These are phyloP conservation scores for Microtus richardsoni DNA, from an alignment of 2,113 vertebrate genomes.

Conservation along the genomic window DNA sequence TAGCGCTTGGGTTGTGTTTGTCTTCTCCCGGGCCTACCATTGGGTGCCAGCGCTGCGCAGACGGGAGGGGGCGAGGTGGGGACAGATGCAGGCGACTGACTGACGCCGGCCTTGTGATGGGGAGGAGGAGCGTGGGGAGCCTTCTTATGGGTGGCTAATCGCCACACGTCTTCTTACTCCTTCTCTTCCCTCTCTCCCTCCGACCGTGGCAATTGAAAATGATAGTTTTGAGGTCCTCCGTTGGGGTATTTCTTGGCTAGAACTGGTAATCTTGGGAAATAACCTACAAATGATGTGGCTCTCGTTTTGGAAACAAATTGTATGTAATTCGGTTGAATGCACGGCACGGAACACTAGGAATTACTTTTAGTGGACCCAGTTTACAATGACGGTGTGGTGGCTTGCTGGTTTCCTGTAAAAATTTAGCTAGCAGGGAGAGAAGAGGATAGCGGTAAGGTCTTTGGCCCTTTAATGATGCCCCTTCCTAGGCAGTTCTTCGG, in stretches of 20 bases:
- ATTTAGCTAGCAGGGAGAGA: not conserved
- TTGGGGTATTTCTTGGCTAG: constrained; percentile 66
- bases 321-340: not conserved
- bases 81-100: constrained; percentile 83
- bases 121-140: constrained; percentile 79
- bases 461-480: not conserved
- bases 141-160: constrained; percentile 79
- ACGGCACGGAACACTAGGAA: not conserved
- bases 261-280: constrained; percentile 60
- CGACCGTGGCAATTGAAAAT: constrained; percentile 29
- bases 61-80: constrained; percentile 72
- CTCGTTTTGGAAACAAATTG: constrained; percentile 38
- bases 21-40: not conserved
- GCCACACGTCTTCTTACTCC: constrained; percentile 73
- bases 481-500: not conserved
- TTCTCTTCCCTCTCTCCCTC: constrained; percentile 61
- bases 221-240: constrained; percentile 67
- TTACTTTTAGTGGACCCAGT: constrained; percentile 24
- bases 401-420: constrained; percentile 35
- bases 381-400: not conserved
- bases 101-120: constrained; percentile 87
- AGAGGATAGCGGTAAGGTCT: not conserved
- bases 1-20: constrained; percentile 26
- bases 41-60: constrained; percentile 66
- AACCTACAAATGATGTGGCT: constrained; percentile 60